Base-by-base conservation (phyloP, 2,797 vertebrate genomes). In the Sphaeramia orbicularis region DNA sequence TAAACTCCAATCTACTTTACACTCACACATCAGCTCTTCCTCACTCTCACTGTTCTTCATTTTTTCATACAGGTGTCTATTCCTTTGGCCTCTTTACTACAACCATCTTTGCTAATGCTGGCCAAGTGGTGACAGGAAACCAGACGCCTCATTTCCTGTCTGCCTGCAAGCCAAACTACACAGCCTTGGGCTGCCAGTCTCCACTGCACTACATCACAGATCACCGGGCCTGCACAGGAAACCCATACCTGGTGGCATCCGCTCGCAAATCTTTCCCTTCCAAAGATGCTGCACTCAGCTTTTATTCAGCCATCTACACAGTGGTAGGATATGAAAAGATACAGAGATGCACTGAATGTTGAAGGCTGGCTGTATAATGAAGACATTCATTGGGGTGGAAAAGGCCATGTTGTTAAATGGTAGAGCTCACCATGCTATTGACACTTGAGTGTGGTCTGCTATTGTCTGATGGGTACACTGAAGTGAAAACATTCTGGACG, bases 61-160 rank as follows among this genome's bases (percentile, higher is more conserved):
- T 37, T 30, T 53, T 24, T 59, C 36, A 16, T 35, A 10, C 77
- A 98, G 96, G 96, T 2, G 95, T 97, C 32, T 97, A 96, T 84
- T 95, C 96, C 40, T 98, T 98, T 1, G 96, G 96, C 58, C 95
- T 97, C 53, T 96, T 97, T 83, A 94, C 95, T 71, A 97, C 96
- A 35, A 96, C 95, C 76, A 97, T 98, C 85, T 98, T 97, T 19
- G 96, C 96, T 73, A 97, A 96, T 8, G 95, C 96, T 0, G 96
- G 96, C n/a, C 96, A 98, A 79, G 96, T 97, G 53, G 96, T 98
- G 78, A 97, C 96, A 1, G 96, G 96, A 68, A 96, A 95, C 83
- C 96, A 96, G 76, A 94, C 96, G 0, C 96, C 96, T 7, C 96
- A 98, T 69, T 98, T 98, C 86, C 89, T 98, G 80, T 94, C 96